A percentile compares a stretch with the other conserved stretches of the same genome.
These are phyloP conservation scores for Mythimna loreyi DNA, from an alignment of 2,888 invertebrate genomes.

Conservation along the genomic window DNA sequence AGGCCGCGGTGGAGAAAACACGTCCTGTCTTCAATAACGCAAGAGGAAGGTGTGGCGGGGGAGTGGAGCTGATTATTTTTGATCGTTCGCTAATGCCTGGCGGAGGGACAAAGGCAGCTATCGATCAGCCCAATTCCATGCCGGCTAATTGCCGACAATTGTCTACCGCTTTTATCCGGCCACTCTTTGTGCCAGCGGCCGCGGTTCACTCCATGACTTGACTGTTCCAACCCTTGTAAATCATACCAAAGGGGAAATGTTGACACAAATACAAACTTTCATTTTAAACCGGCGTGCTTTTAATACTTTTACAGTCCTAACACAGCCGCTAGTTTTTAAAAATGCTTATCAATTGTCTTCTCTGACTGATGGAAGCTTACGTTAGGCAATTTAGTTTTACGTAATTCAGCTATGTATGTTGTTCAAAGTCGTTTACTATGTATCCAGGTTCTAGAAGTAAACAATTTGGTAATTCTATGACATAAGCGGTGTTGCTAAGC, in stretches of 20 bases:
- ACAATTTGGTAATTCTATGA: neutral
- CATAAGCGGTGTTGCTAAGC: neutral
- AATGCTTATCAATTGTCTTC: conserved; percentile 42
- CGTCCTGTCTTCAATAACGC: conserved; percentile 54
- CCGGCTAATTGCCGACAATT: conserved; percentile 83
- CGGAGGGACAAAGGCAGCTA: conserved; percentile 75
- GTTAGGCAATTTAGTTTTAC: conserved; percentile 24
- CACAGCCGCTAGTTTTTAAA: conserved; percentile 36
- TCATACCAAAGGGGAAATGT: conserved; percentile 68
- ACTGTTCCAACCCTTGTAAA: conserved; percentile 73
- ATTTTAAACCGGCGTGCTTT: conserved; percentile 58
- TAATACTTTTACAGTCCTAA: conserved; percentile 45
- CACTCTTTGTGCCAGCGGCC: conserved; percentile 76
- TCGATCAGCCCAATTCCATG: conserved; percentile 81
- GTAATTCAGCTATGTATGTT: conserved; percentile 1
- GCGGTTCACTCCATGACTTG: conserved; percentile 72
- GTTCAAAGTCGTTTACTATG: neutral
- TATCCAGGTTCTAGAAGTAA: neutral
- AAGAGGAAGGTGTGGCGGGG: conserved; percentile 55
- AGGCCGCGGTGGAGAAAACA: conserved; percentile 27
- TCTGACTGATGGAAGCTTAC: conserved; percentile 23
- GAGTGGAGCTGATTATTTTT: conserved; percentile 67
- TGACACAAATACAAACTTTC: conserved; percentile 68
- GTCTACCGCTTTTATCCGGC: conserved; percentile 79
- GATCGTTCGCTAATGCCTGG: conserved; percentile 76